These are phyloP conservation scores for Autographa pulchrina DNA, from an alignment of 2,888 invertebrate genomes.

Conservation along the genomic window DNA sequence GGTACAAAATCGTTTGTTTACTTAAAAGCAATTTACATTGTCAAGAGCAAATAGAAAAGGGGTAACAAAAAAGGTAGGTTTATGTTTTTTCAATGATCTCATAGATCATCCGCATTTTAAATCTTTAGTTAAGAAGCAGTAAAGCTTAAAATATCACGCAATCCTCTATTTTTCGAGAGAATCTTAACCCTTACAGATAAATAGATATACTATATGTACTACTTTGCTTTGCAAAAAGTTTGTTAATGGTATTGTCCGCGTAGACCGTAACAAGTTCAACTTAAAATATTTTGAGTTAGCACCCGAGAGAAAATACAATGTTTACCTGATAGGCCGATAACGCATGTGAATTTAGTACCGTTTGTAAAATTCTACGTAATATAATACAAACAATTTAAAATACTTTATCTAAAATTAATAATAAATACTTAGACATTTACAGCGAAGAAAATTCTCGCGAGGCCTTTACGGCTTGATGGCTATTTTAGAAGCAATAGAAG, in stretches of 20 bases:
- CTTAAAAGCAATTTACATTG: conserved; percentile 24
- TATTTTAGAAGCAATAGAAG: conserved; percentile 18
- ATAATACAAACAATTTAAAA: conserved; percentile 3
- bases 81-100: conserved; percentile 72
- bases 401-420: background rate
- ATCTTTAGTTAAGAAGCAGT: conserved; percentile 82
- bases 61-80: conserved; percentile 48
- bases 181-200: conserved; percentile 75
- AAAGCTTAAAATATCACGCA: conserved; percentile 88
- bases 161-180: conserved; percentile 80
- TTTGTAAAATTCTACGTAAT: conserved; percentile 9
- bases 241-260: conserved; percentile 80
- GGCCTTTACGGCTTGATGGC: background rate
- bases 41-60: conserved; percentile 47
- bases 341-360: background rate
- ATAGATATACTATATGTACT: conserved; percentile 69
- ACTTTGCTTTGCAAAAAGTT: conserved; percentile 86
- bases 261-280: conserved; percentile 69
- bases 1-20: conserved; percentile 35
- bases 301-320: conserved; percentile 62
- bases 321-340: conserved; percentile 57
- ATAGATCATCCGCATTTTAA: conserved; percentile 76
- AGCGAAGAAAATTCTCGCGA: conserved; percentile 11
- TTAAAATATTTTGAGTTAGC: conserved; percentile 62
- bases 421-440: background rate